Evolutionary conservation across 2,113 vertebrate genomes (phyloP), one percentile per base, ranked within the genome.

Genomic region (Brachyhypopomus gauderio): DNA sequence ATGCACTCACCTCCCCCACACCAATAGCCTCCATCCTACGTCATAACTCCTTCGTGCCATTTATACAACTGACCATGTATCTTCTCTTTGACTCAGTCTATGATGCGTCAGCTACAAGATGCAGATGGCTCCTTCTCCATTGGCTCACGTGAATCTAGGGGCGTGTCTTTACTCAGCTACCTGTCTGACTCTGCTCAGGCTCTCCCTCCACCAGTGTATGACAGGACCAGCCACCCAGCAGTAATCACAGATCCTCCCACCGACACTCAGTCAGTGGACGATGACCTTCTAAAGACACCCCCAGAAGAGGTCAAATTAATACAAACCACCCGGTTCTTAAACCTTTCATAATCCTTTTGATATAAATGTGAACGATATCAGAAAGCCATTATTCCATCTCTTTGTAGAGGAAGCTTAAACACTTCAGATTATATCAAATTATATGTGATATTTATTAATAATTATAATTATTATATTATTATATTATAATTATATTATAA

Each of bases 151-250:
- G 86, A 93, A 71, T 86, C 90, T 63, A 90, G 77, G 87, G 94
- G 93, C 16, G 87, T 95, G 72, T 95, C 94, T 75, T 90, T 97
- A 77, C 88, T 95, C 86, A 95, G 93, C 90, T 97, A 95, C 89
- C 82, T 97, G 89, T 92, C 95, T 0, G 89, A 93, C 84, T 91
- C 92, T 0, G 82, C 90, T 1, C 88, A 90, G 73, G 45, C 73
- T 55, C 80, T 92, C 89, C n/a, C 91, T 92, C 0, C 78, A 62
- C 16, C 90, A 16, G 0, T 85, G 14, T 19, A 85, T 86, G 82
- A 88, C 83, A 85, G 90, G 56, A 87, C 91, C 12, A 90, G 88
- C n/a, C 75, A 78, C 85, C 74, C 88, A 0, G 91, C 93, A 83
- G 88, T 88, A 48, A 83, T 76, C 17, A 41, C 84, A 8, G 85